Evolutionary conservation across 2,888 invertebrate genomes (phyloP), one percentile per base, ranked within the genome.

Genomic region (Microctonus aethiopoides): DNA sequence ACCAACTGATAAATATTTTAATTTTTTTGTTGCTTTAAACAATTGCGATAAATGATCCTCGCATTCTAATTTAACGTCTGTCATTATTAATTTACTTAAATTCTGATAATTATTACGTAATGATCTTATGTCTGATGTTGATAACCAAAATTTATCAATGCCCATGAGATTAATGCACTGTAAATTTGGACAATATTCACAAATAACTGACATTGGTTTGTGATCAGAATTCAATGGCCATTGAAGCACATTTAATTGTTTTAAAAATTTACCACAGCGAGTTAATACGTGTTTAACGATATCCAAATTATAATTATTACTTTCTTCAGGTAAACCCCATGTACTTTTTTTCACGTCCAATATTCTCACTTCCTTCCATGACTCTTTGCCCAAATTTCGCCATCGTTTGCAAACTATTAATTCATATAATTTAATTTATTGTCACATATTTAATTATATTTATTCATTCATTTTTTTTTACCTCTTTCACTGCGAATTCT

Each of bases 121-220:
- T 2, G 89, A 88, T 75, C 74, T 70, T 59, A 87, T 78, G 32
- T 89, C 90, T 85, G 89, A 88, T 75, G 89, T 88, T 71, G 89
- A 88, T 0, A 90, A 87, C 69, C 87, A 46, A 46, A 46, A 46
- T 46, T 46, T 46, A 46, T 46, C 84, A 83, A 91, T 87, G 20
- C 87, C 87, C 2, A 80, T 77, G 41, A 89, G 87, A 84, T 89
- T 88, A 46, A 90, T 84, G 71, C 86, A 88, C 72, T 89, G 89
- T 1, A 91, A 86, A 80, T 89, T 87, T 9, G 89, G 89, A 75
- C 90, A 90, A 80, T 89, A 88, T 86, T 89, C 90, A 77, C 89
- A 89, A 70, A 90, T 84, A n/a, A 89, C 87, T 75, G 89, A 89
- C 41, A 90, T 86, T 22, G 90, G 89, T 78, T 89, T 89, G 79